Evolutionary conservation across 1,140 invertebrate genomes (phyloP), one percentile per base, ranked within the genome.

Genomic region (Vollenhovia emeryi): DNA sequence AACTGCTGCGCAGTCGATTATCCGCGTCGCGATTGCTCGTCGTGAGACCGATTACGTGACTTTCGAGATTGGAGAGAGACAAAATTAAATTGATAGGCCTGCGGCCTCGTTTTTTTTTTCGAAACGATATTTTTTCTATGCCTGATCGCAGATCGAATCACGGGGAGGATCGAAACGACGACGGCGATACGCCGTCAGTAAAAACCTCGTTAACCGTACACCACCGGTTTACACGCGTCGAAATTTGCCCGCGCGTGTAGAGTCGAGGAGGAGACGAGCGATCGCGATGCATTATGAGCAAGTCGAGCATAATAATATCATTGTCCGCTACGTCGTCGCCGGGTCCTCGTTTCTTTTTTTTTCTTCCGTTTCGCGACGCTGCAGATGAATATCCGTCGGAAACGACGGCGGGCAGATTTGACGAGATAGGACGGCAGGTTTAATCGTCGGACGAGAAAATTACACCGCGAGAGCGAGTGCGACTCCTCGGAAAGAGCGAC

Each of bases 11-110:
- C 43, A 7, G 50, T 79, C 76, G 48, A 79, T 79, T 79, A 79
- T 13, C 74, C 40, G 27, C 40, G 27, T 48, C 75, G 45, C 75
- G 43, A 66, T 66, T 66, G 59, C 43, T 78, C 43, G 21, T 64
- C 75, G 30, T 66, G 45, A 40, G 30, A 40, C 48, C 45, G 62
- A 68, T 68, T 68, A 68, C 33, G 15, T 33, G 27, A 62, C 57
- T 18, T 50, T 68, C 33, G 21, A 55, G 76, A 79, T 68, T 68
- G 45, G 45, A 68, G 62, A 55, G 62, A 68, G 76, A 68, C 33
- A 68, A 57, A 79, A 68, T 79, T 79, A 79, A 79, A 79, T 79
- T 40, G 62, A 79, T 79, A 50, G 76, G 6, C 18, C 18, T 59
- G 27, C 15, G 13, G 50, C 18, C 27, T 59, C 21, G 59, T 27